These are phyloP conservation scores for Axea sp. DNA, from an alignment of 2,888 invertebrate genomes.

Conservation along the genomic window DNA sequence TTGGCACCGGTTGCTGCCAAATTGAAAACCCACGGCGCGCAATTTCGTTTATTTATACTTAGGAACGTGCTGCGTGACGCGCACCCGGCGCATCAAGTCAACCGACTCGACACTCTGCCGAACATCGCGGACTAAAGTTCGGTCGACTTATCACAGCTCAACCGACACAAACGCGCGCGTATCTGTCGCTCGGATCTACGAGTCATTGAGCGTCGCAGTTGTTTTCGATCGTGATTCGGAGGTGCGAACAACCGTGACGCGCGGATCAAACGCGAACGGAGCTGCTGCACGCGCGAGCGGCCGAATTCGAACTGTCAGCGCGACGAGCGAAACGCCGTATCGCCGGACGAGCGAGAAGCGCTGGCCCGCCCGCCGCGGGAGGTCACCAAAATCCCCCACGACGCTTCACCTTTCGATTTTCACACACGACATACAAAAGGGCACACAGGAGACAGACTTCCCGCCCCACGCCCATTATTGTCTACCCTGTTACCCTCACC, in stretches of 20 bases:
- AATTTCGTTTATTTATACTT: slow-evolving; percentile 2
- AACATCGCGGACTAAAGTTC: background rate
- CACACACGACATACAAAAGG: no score
- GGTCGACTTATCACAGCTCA: background rate
- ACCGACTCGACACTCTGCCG: no score
- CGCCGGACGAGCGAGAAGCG: no score
- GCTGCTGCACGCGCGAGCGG: slow-evolving; percentile 3
- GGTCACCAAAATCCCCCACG: no score
- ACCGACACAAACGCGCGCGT: background rate
- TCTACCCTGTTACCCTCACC: no score
- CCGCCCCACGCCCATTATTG: no score
- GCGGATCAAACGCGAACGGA: background rate
- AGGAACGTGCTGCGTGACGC: background rate
- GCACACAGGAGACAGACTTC: no score
- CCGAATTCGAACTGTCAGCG: slow-evolving; percentile 1
- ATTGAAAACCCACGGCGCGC: slow-evolving; percentile 3
- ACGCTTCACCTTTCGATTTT: no score
- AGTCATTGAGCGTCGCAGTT: no score
- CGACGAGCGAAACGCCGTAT: no score
- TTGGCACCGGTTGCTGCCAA: slow-evolving; percentile 8
- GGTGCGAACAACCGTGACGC: background rate
- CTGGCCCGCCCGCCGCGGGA: no score
- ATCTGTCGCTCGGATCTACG: background rate
- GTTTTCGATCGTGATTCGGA: no score
- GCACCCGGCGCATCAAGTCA: background rate